phyloP scores from a whole-genome alignment of 2,113 vertebrate genomes.

The Saimiri boliviensis region DNA sequence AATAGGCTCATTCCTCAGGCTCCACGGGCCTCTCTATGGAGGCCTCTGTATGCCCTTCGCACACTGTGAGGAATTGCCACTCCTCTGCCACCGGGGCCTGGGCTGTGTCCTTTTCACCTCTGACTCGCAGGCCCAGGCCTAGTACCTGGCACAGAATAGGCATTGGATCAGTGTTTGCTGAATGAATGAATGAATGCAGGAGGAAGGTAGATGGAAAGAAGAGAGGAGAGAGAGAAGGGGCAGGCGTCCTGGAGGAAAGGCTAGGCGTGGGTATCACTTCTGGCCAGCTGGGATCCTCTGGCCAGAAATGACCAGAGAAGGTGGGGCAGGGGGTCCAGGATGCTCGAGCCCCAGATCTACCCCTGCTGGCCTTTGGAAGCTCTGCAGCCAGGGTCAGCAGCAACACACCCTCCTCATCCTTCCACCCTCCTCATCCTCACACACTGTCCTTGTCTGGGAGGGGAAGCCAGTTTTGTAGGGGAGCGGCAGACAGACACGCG shows the following conservation, averaged over 20 bases:
- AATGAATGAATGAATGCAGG: not conserved
- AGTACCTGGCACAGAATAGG: not conserved
- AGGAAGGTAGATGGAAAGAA: not conserved
- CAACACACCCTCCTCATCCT: not conserved
- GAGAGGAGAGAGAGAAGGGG: not conserved
- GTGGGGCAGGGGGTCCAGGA: fast-evolving
- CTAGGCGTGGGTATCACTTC: not conserved
- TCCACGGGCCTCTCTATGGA: not conserved
- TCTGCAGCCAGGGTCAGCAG: not conserved
- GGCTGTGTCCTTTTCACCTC: not conserved
- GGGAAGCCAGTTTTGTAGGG: no score
- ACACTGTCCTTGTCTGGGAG: not conserved
- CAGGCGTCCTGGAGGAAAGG: not conserved
- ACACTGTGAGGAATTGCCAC: not conserved
- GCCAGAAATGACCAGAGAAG: not conserved
- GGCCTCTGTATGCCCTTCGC: not conserved
- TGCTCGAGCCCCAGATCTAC: not conserved
- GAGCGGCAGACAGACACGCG: fast-evolving
- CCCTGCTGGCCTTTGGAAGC: no score
- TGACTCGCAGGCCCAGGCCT: not conserved
- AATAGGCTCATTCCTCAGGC: no score
- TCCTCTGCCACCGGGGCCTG: not conserved
- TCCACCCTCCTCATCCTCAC: not conserved
- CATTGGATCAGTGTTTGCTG: not conserved
- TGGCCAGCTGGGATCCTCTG: not conserved